Evolutionary conservation across 1,140 invertebrate species (phyloP).

Genomic region (Caenorhabditis brenneri): DNA sequence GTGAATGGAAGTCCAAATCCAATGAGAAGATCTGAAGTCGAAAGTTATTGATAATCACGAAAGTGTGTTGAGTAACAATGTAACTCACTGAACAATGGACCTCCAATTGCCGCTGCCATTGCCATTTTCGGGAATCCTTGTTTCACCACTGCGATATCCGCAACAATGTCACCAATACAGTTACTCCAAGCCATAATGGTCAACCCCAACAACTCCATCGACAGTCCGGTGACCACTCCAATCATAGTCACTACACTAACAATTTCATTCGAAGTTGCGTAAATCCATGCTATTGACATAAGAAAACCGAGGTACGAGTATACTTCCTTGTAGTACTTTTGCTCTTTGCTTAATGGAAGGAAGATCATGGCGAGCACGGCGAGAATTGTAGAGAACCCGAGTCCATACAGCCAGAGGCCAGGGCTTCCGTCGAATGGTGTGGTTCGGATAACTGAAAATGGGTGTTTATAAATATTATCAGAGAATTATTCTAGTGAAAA

Average conservation of each 20-base stretch:
- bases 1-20: conserved; percentile 76
- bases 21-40: conserved; percentile 73
- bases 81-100: conserved; percentile 76
- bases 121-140: conserved; percentile 78
- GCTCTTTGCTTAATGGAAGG: conserved; percentile 58
- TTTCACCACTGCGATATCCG: conserved; percentile 77
- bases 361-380: conserved; percentile 53
- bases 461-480: no score
- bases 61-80: no score
- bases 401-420: conserved; percentile 56
- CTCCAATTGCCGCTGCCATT: conserved; percentile 79
- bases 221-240: conserved; percentile 63
- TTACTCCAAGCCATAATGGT: conserved; percentile 80
- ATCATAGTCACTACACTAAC: conserved; percentile 75
- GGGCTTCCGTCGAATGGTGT: conserved; percentile 46
- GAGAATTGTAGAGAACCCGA: conserved; percentile 60
- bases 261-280: conserved; percentile 77
- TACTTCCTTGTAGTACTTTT: conserved; percentile 63
- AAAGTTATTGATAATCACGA: not conserved
- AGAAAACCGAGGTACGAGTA: conserved; percentile 77
- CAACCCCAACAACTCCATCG: conserved; percentile 76
- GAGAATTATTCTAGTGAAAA: not conserved
- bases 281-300: conserved; percentile 77
- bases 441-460: conserved; percentile 44
- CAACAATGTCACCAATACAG: conserved; percentile 78